A percentile compares a stretch with the other conserved stretches of the same genome.
phyloP scores from a whole-genome alignment of 2,888 invertebrate genomes.

The Parnassius mnemosyne region DNA sequence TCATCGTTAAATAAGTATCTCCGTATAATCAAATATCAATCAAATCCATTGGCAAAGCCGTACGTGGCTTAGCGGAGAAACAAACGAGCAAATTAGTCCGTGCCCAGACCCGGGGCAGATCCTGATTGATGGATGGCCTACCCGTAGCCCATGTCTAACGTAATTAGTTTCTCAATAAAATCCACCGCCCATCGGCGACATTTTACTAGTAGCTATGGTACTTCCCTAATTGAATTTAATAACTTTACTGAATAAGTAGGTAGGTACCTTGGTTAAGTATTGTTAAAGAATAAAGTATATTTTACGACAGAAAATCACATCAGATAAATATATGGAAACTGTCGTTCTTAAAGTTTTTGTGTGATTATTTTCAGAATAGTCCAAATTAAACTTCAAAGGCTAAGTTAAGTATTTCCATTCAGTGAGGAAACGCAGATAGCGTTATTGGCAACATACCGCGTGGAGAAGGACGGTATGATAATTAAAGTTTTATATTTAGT shows the following conservation, averaged over 20 bases:
- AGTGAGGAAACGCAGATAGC: no score
- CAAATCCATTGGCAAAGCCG: constrained; percentile 45
- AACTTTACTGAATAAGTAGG: neutral
- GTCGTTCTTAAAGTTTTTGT: no score
- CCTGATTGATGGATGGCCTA: constrained; percentile 75
- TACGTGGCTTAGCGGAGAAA: constrained; percentile 66
- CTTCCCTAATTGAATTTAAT: constrained; percentile 18
- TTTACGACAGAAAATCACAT: no score
- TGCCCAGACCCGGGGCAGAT: constrained; percentile 60
- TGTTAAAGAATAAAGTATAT: no score
- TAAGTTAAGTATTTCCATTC: no score
- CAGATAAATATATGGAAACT: no score
- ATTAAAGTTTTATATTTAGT: no score
- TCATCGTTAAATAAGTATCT: constrained; percentile 11
- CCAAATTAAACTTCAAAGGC: no score
- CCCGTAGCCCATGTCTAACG: constrained; percentile 56
- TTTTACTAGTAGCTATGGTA: constrained; percentile 6
- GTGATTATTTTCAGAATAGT: no score
- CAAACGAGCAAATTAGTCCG: constrained; percentile 77
- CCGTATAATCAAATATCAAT: constrained; percentile 43
- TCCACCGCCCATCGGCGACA: constrained; percentile 34
- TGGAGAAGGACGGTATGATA: no score
- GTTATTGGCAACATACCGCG: no score
- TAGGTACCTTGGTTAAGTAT: no score
- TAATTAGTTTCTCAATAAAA: constrained; percentile 61